phyloP scores from a whole-genome alignment of 1,140 invertebrate species.

The Drosophila pruinosa region DNA sequence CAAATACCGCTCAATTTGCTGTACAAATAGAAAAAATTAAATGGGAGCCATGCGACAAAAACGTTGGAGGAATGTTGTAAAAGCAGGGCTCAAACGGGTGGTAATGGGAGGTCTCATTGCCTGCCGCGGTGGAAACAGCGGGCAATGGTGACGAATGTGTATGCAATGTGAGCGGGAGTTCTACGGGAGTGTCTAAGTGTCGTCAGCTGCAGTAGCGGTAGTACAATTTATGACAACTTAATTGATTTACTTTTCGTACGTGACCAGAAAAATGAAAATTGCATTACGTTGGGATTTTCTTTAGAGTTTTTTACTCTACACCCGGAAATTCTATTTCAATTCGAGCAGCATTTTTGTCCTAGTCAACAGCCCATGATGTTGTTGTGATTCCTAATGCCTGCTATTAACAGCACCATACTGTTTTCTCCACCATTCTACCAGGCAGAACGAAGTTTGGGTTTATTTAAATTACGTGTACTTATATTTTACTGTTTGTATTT shows the following conservation, averaged over 20 bases:
- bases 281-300: slow-evolving; percentile 79
- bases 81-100: slow-evolving; percentile 19
- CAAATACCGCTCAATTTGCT: slow-evolving; percentile 75
- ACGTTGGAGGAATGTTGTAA: slow-evolving; percentile 23
- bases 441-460: not conserved
- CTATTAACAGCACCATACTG: slow-evolving; percentile 51
- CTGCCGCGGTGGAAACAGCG: not conserved
- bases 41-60: slow-evolving; percentile 53
- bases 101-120: not conserved
- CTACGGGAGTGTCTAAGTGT: slow-evolving; percentile 35
- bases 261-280: slow-evolving; percentile 82
- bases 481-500: not conserved
- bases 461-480: not conserved
- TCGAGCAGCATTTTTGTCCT: slow-evolving; percentile 43
- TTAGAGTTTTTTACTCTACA: slow-evolving; percentile 49
- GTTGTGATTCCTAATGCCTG: slow-evolving; percentile 44
- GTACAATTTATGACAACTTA: slow-evolving; percentile 81
- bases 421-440: not conserved
- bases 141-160: slow-evolving; percentile 14
- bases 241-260: slow-evolving; percentile 81
- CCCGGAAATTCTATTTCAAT: slow-evolving; percentile 74
- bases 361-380: slow-evolving; percentile 16
- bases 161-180: slow-evolving; percentile 30
- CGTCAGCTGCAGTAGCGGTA: slow-evolving; percentile 66
- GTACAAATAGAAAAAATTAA: slow-evolving; percentile 68